A percentile compares a stretch with the other conserved stretches of the same genome.
phyloP scores from a whole-genome alignment of 92 coral and sea anemone genomes.

The Phenganax stokvisi region DNA sequence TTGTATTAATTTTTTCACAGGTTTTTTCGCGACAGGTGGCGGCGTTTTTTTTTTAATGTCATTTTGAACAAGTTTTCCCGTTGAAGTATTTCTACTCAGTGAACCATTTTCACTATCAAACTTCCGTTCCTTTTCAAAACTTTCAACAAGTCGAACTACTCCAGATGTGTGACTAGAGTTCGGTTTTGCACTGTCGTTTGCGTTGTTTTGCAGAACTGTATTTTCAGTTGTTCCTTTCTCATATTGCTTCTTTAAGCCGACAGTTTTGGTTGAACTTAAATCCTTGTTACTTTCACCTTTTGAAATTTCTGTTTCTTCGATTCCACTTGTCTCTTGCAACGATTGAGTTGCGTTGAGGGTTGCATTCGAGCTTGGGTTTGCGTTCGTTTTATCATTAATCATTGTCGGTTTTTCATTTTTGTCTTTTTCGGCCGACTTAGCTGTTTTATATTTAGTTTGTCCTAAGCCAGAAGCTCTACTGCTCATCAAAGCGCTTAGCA shows the following conservation, averaged over 20 bases:
- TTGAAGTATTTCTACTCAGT: neutral
- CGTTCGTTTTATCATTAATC: neutral
- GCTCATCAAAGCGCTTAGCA: constrained; percentile 29
- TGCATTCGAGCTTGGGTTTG: neutral
- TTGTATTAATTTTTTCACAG: neutral
- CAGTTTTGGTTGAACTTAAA: no score
- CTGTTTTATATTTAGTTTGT: neutral
- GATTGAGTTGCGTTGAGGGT: no score
- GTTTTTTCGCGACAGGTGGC: constrained; percentile 12
- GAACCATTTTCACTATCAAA: no score
- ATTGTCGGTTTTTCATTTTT: neutral
- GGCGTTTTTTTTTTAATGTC: neutral
- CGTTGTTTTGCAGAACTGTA: no score
- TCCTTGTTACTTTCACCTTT: neutral
- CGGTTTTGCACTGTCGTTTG: no score
- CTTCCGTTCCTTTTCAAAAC: no score
- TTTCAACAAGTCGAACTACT: no score
- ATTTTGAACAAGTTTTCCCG: neutral
- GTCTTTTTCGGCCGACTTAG: neutral
- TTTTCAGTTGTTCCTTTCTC: no score
- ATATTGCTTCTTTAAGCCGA: no score
- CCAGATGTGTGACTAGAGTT: no score
- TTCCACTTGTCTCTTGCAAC: no score
- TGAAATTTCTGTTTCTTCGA: neutral
- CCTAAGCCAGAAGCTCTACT: constrained; percentile 25